Conservation (phyloP, 2,797 vertebrate genomes). For the Girardinus metallicus region DNA sequence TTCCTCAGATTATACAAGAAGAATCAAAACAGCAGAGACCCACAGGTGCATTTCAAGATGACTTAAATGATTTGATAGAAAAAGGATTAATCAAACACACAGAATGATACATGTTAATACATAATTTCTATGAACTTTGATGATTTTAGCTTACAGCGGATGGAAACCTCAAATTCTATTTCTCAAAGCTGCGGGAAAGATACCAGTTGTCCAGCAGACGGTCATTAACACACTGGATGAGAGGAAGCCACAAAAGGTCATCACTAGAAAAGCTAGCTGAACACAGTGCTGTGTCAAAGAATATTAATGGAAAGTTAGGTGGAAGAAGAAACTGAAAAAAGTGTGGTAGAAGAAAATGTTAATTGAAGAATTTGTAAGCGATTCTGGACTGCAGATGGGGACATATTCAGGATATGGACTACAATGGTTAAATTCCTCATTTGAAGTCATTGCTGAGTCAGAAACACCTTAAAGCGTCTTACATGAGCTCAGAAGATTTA, state of each 20-base stretch:
- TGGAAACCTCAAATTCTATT: not conserved
- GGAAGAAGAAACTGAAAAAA: not conserved
- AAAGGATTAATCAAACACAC: not conserved
- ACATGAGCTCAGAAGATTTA: not conserved
- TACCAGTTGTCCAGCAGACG: not conserved
- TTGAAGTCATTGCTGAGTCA: not conserved
- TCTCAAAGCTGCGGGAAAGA: not conserved
- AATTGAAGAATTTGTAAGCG: not conserved
- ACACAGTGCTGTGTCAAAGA: not conserved
- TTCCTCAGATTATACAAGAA: constrained; percentile 5
- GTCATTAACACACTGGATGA: not conserved
- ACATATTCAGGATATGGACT: not conserved
- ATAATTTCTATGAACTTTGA: not conserved
- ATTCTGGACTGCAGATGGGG: not conserved
- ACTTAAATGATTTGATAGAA: not conserved
- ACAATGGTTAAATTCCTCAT: not conserved
- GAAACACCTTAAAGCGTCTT: not conserved
- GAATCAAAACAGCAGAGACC: not conserved
- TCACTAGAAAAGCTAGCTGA: not conserved
- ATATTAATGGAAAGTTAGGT: not conserved
- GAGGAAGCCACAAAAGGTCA: not conserved
- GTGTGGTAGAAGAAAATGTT: not conserved
- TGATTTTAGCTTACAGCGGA: not conserved
- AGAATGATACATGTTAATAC: not conserved
- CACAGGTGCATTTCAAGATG: not conserved